Evolutionary conservation across 2,888 invertebrate genomes (phyloP).

Genomic region (Stenchaetothrips biformis): DNA sequence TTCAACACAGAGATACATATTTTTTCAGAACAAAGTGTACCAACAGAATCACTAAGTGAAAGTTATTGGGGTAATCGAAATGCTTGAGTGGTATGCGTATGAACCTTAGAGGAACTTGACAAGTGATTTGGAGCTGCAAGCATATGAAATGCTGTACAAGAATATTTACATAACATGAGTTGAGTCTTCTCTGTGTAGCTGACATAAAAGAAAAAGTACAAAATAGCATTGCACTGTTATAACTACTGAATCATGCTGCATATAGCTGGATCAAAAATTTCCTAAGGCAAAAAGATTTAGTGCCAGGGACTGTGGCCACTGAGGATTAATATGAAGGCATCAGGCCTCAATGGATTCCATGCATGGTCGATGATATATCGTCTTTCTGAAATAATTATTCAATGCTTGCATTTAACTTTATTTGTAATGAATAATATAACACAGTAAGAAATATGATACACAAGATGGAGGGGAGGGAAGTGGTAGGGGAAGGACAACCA

Average conservation of each 20-base stretch:
- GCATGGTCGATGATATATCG: not conserved
- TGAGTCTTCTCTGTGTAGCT: constrained; percentile 1
- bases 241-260: not conserved
- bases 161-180: not conserved
- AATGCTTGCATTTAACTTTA: constrained; percentile 10
- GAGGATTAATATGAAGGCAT: not conserved
- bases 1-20: not conserved
- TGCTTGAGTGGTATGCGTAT: constrained; percentile 10
- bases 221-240: not conserved
- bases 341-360: not conserved
- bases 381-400: constrained; percentile 1
- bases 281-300: too few relatives aligned
- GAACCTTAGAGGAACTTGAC: not conserved
- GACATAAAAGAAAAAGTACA: not conserved
- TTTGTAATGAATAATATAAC: constrained; percentile 24
- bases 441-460: constrained; percentile 22
- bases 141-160: not conserved
- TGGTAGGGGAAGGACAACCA: not conserved
- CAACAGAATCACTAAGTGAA: not conserved
- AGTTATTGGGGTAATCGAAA: not conserved
- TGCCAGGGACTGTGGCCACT: not conserved
- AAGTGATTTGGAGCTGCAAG: not conserved
- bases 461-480: not conserved
- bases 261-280: not conserved
- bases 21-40: not conserved